A percentile compares a stretch with the other conserved stretches of the same genome.
These are phyloP conservation scores for Tor tambroides DNA, from an alignment of 2,113 vertebrate species.

Conservation along the genomic window DNA sequence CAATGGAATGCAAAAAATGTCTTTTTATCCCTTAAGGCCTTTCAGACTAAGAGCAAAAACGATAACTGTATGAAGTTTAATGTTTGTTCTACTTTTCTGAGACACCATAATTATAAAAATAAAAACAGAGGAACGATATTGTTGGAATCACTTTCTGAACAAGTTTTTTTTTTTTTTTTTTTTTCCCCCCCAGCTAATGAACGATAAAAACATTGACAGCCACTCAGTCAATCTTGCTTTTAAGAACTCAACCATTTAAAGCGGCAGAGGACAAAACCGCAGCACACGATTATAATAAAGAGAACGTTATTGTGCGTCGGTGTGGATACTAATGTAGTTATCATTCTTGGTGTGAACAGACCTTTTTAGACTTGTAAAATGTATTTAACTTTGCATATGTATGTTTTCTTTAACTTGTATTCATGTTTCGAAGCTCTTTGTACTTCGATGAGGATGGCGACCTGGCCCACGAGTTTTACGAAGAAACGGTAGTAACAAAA, in stretches of 20 bases:
- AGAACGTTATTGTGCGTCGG: background rate
- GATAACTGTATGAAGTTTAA: too few species aligned
- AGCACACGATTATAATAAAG: background rate
- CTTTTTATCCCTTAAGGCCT: too few species aligned
- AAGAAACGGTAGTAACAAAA: slow-evolving; percentile 96
- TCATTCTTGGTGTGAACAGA: background rate
- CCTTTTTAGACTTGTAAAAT: background rate
- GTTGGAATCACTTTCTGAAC: background rate
- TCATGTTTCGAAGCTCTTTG: slow-evolving; percentile 82
- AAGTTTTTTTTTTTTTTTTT: too few species aligned
- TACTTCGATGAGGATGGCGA: slow-evolving; percentile 97
- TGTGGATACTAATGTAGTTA: background rate
- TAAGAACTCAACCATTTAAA: background rate
- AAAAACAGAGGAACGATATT: background rate
- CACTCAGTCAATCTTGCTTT: background rate
- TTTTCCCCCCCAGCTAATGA: background rate
- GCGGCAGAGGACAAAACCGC: background rate
- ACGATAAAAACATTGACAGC: background rate
- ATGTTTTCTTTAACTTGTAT: background rate
- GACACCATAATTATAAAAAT: background rate
- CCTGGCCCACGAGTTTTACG: slow-evolving; percentile 97
- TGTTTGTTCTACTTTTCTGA: background rate
- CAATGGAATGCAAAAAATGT: too few species aligned
- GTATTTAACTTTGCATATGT: background rate
- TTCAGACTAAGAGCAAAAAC: background rate